Evolutionary conservation across 2,888 invertebrate species (phyloP).

Genomic region (Epistrophe eligans): DNA sequence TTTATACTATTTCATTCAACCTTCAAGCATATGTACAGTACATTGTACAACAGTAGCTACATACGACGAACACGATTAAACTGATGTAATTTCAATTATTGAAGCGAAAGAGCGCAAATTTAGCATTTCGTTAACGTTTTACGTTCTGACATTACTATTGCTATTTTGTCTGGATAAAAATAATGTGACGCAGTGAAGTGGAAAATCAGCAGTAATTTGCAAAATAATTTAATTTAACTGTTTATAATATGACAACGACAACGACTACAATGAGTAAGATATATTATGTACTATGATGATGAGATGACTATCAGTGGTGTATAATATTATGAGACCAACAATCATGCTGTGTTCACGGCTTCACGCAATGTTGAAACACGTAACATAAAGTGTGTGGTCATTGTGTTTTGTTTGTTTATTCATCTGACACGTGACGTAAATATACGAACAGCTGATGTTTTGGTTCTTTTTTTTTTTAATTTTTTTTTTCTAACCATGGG

Average conservation of each 20-base stretch:
- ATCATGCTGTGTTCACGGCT: constrained; percentile 14
- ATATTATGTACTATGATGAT: background rate
- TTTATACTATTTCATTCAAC: constrained; percentile 60
- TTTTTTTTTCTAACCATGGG: background rate
- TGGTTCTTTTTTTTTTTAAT: too few species aligned
- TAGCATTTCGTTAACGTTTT: constrained; percentile 49
- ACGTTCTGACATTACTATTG: constrained; percentile 41
- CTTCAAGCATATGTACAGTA: constrained; percentile 45
- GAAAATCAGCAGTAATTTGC: constrained; percentile 72
- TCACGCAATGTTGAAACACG: constrained; percentile 35
- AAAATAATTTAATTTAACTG: constrained; percentile 71
- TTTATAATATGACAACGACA: constrained; percentile 22
- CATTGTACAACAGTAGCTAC: background rate
- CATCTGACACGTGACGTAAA: constrained; percentile 21
- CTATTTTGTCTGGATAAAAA: constrained; percentile 56
- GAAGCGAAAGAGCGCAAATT: constrained; percentile 67
- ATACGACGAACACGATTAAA: constrained; percentile 56
- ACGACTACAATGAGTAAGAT: background rate
- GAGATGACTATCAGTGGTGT: constrained; percentile 6
- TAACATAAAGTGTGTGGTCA: constrained; percentile 1
- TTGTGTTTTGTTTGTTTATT: constrained; percentile 16
- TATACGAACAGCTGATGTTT: constrained; percentile 8
- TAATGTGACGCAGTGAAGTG: constrained; percentile 70
- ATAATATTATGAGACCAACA: background rate
- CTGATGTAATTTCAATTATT: constrained; percentile 74